Percentiles rank a stretch among this genome's conserved stretches.
These are phyloP conservation scores for Pectinophora gossypiella DNA, from an alignment of 1,140 invertebrate species.

Conservation along the genomic window DNA sequence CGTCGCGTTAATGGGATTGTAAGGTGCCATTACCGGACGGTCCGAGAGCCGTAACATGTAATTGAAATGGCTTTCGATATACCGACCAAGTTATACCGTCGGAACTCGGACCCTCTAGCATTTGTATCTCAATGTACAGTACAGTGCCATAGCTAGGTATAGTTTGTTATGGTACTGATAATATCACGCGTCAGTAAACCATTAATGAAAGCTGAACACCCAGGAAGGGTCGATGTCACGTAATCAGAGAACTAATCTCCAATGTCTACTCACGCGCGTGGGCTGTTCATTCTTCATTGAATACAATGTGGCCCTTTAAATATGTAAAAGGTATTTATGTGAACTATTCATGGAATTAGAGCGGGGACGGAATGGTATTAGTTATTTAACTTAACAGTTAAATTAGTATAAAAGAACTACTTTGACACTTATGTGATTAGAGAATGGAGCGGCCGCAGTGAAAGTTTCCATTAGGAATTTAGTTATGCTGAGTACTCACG, in stretches of 20 bases:
- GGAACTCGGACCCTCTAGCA: neutral
- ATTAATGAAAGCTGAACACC: constrained; percentile 36
- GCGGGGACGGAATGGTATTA: neutral
- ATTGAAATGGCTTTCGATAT: constrained; percentile 8
- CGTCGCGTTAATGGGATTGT: constrained; percentile 2
- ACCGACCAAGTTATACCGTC: constrained; percentile 17
- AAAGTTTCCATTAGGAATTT: neutral
- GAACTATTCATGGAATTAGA: constrained; percentile 9
- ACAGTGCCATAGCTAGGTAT: no score
- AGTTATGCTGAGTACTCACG: neutral
- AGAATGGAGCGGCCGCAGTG: constrained; percentile 6
- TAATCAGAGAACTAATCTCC: constrained; percentile 56
- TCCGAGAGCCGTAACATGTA: constrained; percentile 4
- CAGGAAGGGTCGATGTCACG: constrained; percentile 52
- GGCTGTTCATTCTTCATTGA: constrained; percentile 29
- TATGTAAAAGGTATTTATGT: constrained; percentile 25
- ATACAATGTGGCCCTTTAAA: constrained; percentile 39
- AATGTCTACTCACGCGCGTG: constrained; percentile 57
- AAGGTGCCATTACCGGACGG: constrained; percentile 13
- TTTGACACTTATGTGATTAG: neutral
- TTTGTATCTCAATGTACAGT: neutral
- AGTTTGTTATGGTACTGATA: neutral
- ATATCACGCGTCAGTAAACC: neutral
- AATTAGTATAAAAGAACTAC: neutral
- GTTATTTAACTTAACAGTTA: neutral